Evolutionary conservation across 2,888 invertebrate genomes (phyloP), one percentile per base, ranked within the genome.

Genomic region (Hyppa rectilinea): DNA sequence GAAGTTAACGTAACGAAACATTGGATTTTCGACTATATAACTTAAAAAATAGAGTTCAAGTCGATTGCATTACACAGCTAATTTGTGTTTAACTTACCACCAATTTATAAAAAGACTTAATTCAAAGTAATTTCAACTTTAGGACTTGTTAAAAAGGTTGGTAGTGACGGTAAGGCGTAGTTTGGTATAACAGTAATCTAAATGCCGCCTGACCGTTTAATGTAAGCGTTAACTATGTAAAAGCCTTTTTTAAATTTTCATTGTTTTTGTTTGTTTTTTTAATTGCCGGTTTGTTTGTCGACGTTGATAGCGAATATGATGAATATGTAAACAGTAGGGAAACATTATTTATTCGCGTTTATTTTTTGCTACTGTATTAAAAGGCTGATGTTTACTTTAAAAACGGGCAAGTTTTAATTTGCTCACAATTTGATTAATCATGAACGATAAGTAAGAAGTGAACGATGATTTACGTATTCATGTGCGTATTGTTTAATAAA

Each of bases 221-320:
- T 83, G 82, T 80, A 75, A 82, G 78, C 83, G 80, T 81, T 77
- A 80, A 86, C 80, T 82, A 84, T 78, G 80, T 78, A 73, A 86
- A 82, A 84, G 65, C 67, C 40, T 69, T 82, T 82, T 72, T 84
- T 82, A 78, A 65, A 84, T 71, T 75, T 75, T 71, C 72, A 67
- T 62, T 78, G 78, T 72, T 78, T 82, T 82, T 80, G 79, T 85
- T 85, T 86, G 67, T 75, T 69, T 66, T 85, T 81, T 80, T 81
- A 83, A 84, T 84, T 81, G 74, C 62, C 64, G 56, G 62, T 71
- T 59, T 77, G 81, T 81, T 78, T 63, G 79, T 69, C 50, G 63
- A 70, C 75, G 61, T 62, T 68, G 59, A 71, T 58, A 52, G 56
- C 52, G 36, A 61, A 72, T 52, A 59, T 66, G 71, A 81, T 73